Conservation (phyloP, 2,888 invertebrate species). For the Creontiades dilutus region DNA sequence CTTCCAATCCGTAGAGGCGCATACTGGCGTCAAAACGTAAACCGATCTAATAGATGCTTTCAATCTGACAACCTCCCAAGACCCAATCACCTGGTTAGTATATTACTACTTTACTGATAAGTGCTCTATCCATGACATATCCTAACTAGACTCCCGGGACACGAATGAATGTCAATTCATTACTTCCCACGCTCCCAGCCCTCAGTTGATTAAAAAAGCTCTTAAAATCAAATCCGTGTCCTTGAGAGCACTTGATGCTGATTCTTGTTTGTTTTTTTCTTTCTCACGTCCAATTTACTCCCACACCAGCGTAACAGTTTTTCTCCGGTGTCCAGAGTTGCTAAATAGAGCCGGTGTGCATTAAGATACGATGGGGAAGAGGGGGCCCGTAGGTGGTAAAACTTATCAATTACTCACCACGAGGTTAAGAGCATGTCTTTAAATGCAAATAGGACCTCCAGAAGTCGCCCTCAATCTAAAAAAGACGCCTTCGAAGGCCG, state of each 20-base stretch:
- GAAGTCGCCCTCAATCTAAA: neutral
- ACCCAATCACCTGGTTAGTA: no score
- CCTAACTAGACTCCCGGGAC: no score
- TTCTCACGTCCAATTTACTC: constrained; percentile 19
- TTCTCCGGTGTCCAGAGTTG: neutral
- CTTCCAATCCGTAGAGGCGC: no score
- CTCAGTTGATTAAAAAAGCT: neutral
- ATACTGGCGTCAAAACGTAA: no score
- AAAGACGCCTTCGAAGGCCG: neutral
- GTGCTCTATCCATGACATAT: no score
- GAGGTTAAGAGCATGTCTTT: constrained; percentile 14
- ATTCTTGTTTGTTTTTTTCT: neutral
- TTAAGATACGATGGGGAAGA: neutral
- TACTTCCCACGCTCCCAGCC: neutral
- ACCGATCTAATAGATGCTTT: no score
- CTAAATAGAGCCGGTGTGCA: constrained; percentile 36
- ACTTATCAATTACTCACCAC: constrained; percentile 35
- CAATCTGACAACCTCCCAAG: no score
- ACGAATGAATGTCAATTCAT: neutral
- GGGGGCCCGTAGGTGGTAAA: constrained; percentile 19
- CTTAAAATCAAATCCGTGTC: constrained; percentile 27
- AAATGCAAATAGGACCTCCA: constrained; percentile 1
- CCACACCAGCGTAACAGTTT: neutral
- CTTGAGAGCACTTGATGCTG: constrained; percentile 11
- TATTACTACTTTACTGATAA: no score